Evolutionary conservation across 1,140 invertebrate genomes (phyloP).

Genomic region (Drosophila setifemur): DNA sequence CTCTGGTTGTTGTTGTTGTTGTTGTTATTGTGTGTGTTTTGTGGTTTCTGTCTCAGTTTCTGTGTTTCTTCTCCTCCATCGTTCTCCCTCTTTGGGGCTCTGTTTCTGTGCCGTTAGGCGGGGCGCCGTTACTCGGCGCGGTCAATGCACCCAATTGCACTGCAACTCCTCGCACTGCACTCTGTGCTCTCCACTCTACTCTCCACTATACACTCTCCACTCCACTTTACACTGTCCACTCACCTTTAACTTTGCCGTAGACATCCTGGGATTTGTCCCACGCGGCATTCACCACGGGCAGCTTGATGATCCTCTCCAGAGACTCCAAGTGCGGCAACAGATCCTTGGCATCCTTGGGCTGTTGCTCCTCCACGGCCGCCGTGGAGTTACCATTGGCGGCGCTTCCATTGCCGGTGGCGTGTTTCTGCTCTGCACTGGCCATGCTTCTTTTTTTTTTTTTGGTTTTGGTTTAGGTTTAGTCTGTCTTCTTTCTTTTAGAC

Average conservation of each 20-base stretch:
- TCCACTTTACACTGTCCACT: slow-evolving; percentile 24
- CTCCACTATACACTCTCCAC: too few species aligned
- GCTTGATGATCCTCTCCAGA: slow-evolving; percentile 84
- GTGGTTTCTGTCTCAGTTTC: slow-evolving; percentile 17
- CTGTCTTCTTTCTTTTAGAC: slow-evolving; percentile 26
- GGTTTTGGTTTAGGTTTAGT: slow-evolving; percentile 33
- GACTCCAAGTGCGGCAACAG: slow-evolving; percentile 84
- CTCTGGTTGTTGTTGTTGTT: slow-evolving; percentile 11
- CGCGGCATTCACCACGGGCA: slow-evolving; percentile 85
- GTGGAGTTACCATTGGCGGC: slow-evolving; percentile 19
- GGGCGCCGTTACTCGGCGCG: slow-evolving; percentile 36
- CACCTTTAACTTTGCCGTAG: slow-evolving; percentile 85
- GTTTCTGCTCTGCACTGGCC: slow-evolving; percentile 74
- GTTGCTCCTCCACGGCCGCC: slow-evolving; percentile 17
- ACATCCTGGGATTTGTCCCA: slow-evolving; percentile 84
- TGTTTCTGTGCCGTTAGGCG: slow-evolving; percentile 25
- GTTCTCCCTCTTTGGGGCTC: too few species aligned
- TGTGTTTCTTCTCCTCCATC: neutral
- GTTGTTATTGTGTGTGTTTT: slow-evolving; percentile 1
- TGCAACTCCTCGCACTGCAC: slow-evolving; percentile 27
- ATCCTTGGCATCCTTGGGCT: slow-evolving; percentile 75
- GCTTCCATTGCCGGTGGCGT: slow-evolving; percentile 52
- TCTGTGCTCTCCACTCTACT: too few species aligned
- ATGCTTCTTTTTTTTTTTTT: slow-evolving; percentile 37
- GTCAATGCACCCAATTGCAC: slow-evolving; percentile 53